phyloP scores from a whole-genome alignment of 2,888 invertebrate species.

The Nomada goodeniana region DNA sequence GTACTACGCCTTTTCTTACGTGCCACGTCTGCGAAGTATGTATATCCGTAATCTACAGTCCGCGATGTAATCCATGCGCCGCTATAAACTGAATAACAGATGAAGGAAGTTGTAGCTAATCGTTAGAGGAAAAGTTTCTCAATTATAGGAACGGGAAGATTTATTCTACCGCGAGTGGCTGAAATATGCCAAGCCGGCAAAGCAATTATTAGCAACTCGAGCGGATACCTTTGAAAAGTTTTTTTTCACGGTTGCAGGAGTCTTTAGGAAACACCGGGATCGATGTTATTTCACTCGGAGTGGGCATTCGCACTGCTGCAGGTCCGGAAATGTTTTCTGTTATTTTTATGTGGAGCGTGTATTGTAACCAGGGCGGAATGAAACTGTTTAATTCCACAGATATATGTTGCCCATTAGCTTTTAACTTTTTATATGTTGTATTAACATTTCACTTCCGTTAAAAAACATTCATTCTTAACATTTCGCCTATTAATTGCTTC shows the following conservation, averaged over 20 bases:
- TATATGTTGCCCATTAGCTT: no score
- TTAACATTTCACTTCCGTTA: no score
- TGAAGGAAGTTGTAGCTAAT: slow-evolving; percentile 34
- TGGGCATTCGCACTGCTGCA: background rate
- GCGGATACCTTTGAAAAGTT: background rate
- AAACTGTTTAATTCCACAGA: no score
- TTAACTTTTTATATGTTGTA: no score
- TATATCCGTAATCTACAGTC: slow-evolving; percentile 34
- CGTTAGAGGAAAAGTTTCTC: slow-evolving; percentile 15
- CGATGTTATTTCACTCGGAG: background rate
- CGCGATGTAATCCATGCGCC: slow-evolving; percentile 40
- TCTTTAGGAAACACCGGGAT: background rate
- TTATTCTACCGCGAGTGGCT: slow-evolving; percentile 5
- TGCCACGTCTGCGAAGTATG: slow-evolving; percentile 50
- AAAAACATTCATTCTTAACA: no score
- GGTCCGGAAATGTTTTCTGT: background rate
- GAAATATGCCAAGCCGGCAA: slow-evolving; percentile 7
- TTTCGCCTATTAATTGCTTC: no score
- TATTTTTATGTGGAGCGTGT: background rate
- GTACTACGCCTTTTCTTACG: slow-evolving; percentile 56
- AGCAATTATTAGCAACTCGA: slow-evolving; percentile 1
- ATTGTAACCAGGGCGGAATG: no score
- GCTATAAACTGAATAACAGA: slow-evolving; percentile 47
- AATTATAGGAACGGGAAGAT: slow-evolving; percentile 3
- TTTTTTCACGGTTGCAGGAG: background rate